Base-by-base conservation (phyloP, 1,140 invertebrate species). In the Euwallacea similis region DNA sequence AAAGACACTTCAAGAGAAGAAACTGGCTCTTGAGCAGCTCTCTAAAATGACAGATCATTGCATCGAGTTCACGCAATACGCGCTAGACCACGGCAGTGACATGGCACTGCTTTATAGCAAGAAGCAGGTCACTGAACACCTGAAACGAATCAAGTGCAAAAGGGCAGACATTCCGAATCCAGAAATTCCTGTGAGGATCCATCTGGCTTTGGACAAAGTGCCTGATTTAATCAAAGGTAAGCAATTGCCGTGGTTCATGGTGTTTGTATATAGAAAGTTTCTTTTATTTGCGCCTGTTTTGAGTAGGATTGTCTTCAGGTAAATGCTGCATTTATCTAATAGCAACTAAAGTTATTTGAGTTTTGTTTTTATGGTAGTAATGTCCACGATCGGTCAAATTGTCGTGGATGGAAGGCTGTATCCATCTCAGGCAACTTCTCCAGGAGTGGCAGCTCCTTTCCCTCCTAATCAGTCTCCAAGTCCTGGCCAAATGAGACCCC, bases 41-140 rank as follows among this genome's bases (percentile, higher is more conserved):
- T 91, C 91, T 6, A 88, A 89, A 77, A 88, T 93, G 77, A 93
- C 92, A 9, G 92, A 95, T 84, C 91, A 95, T 84, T 94, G 92
- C 81, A 91, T 94, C 54, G 87, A 89, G 66, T 94, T 95, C 83
- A 91, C 94, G 54, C 88, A 88, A 77, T 86, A 88, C 77, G 91
- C 91, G 11, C 83, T 95, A 7, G 87, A 90, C 21, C 89, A 90
- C 78, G 93, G 92, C 62, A 91, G 89, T 73, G 93, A 95, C 81
- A 91, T 90, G 82, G 93, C 93, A 53, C 84, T 95, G 66, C 84
- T 95, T 42, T 92, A 92, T 77, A 91, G 90, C 79, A 95, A 95
- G 86, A 92, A 91, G 81, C 89, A 87, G 53, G 84, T 89, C 16
- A 87, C 87, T 47, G 86, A 87, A 73, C 91, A 93, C 84, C 84